A percentile compares a stretch with the other conserved stretches of the same genome.
These are phyloP conservation scores for Heliconius nattereri DNA, from an alignment of 1,140 invertebrate species.

Conservation along the genomic window DNA sequence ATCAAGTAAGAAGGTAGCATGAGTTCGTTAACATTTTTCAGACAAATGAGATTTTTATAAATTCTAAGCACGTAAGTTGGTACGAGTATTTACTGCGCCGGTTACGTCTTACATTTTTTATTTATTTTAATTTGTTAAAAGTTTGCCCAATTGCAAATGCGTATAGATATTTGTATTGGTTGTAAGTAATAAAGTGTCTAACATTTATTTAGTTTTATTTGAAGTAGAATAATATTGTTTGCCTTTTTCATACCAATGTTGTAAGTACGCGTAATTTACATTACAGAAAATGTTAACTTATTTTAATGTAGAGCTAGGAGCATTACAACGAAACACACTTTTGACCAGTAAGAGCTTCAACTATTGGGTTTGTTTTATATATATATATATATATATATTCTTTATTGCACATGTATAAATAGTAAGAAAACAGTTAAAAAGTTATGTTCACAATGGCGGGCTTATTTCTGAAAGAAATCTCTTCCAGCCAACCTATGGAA, in stretches of 20 bases:
- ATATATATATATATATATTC: too few species aligned
- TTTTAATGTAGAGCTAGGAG: background rate
- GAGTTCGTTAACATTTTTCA: background rate
- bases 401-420: too few species aligned
- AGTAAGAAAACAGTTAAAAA: too few species aligned
- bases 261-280: background rate
- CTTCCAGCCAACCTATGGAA: too few species aligned
- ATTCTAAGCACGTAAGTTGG: conserved; percentile 5
- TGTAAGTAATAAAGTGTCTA: background rate
- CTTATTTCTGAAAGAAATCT: too few species aligned
- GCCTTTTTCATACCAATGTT: background rate
- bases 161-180: background rate
- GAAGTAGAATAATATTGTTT: conserved; percentile 1
- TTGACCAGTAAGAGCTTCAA: too few species aligned
- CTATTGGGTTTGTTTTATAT: too few species aligned
- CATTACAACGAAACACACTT: too few species aligned
- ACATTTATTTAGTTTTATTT: conserved; percentile 16
- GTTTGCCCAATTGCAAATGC: conserved; percentile 23
- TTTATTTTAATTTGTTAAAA: conserved; percentile 29
- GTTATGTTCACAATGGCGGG: too few species aligned
- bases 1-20: background rate
- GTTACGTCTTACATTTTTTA: conserved; percentile 18
- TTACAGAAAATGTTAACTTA: background rate
- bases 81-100: conserved; percentile 13
- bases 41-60: background rate